Base-by-base conservation (phyloP, 2,888 invertebrate genomes). In the Hirtodrosophila histrioides region DNA sequence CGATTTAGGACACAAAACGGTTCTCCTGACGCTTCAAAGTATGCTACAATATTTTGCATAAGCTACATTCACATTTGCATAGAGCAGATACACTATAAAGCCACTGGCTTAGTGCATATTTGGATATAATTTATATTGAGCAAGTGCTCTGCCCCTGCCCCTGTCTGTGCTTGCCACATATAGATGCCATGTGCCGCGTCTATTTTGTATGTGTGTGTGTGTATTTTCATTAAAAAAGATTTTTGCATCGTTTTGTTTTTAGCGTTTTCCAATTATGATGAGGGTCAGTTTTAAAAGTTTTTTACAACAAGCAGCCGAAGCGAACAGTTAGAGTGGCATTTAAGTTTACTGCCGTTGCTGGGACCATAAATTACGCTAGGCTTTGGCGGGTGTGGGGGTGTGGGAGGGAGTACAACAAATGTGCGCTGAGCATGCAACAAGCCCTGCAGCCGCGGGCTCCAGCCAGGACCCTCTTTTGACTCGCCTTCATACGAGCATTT, bases 231-330 rank as follows among this genome's bases (percentile, higher is more conserved):
- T 56, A 56, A 64, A 69, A 69, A 64, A 49, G 39, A 41, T 53
- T 67, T 71, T 67, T 65, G 69, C 61, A 69, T 46, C 65, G 68
- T 60, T 79, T 75, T 68, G 69, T 69, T 83, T 70, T 78, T 69
- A 67, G 71, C 63, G 53, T 44, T 54, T 80, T 83, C 78, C 78
- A 76, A 78, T 81, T 80, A 83, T 81, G 78, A 81, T 71, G 71
- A 78, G 81, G 81, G 83, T 80, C 78, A 69, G 63, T 66, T 72
- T 63, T 45, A 36, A 56, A 72, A 61, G 37, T 60, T 68, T 76
- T 17, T 63, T 63, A 51, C 69, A 64, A 37, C 65, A 54, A 50
- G 45, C 55, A 48, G 29, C 39, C 35, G 10, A 4, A 35, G 41
- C 36, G 33, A 53, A 51, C 43, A 41, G 48, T 55, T 37, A 51